Evolutionary conservation across 2,113 vertebrate species (phyloP), one percentile per base, ranked within the genome.

Genomic region (Pseudopipra pipra): DNA sequence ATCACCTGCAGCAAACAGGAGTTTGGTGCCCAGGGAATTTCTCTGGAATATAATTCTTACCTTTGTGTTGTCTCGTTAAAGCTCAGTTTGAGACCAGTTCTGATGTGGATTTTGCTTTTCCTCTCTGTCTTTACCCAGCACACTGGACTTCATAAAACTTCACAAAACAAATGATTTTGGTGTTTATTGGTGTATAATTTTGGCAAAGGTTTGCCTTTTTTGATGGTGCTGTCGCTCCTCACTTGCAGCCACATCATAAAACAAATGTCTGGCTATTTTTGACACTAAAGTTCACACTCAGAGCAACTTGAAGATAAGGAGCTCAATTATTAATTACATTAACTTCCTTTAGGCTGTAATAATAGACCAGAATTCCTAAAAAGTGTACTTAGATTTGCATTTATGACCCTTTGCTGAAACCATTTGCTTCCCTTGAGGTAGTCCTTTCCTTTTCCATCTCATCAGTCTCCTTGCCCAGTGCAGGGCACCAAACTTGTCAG

Each of bases 261-360:
- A 92, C 20, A 73, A 87, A 92, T 73, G 58, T 43, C 73, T 37
- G 46, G 43, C 21, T 31, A 13, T 62, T 80, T 46, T 68, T 84
- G 61, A 58, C 2, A 9, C 49, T 70, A 12, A 88, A 80, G 75
- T 67, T 80, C 72, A 89, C 20, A 39, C 24, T 18, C 22, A 89
- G 43, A 95, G 44, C 82, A 89, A 87, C 65, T 71, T 67, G 35
- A 90, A 92, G 39, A 92, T 25, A 21, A 71, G 33, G 33, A 81
- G 41, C 78, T 91, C 55, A 89, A 81, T 88, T 55, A 92, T 90
- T 77, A 84, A 87, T 77, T 81, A 72, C 90, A 68, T 54, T 3
- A 94, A 72, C 83, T 94, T 96, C 62, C 91, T 96, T 91, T 85
- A 52, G 58, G 39, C 74, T 81, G 24, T 12, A 89, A 83, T 67